Percentiles rank a stretch among this genome's conserved stretches.
Conservation (phyloP, 37 sponge, comb jelly and placozoan species). For the Petrosia ficiformis region DNA sequence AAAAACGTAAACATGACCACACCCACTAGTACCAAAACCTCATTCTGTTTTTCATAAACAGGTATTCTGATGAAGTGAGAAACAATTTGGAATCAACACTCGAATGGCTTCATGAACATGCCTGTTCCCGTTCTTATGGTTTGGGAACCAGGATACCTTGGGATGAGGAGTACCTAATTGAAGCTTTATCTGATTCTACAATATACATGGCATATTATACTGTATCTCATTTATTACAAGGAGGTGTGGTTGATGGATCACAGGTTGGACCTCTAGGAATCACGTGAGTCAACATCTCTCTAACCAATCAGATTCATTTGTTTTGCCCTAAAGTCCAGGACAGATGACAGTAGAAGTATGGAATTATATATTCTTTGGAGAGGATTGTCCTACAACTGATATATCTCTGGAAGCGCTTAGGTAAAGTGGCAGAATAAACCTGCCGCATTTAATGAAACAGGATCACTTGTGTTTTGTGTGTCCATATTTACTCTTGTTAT, state of each 20-base stretch:
- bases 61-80: conserved; percentile 87
- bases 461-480: too few relatives aligned
- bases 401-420: conserved; percentile 21
- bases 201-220: conserved; percentile 99
- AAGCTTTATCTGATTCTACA: conserved; percentile 97
- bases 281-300: too few relatives aligned
- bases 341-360: conserved; percentile 75
- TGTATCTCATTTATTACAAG: conserved; percentile 91
- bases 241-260: conserved; percentile 87
- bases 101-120: conserved; percentile 92
- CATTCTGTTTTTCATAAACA: too few relatives aligned
- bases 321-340: conserved; percentile 39
- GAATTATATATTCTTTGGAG: conserved; percentile 76
- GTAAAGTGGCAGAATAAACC: background rate
- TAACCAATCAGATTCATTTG: too few relatives aligned
- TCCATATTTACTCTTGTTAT: too few relatives aligned
- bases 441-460: background rate
- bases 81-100: conserved; percentile 87
- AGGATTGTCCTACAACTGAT: conserved; percentile 27
- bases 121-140: conserved; percentile 96
- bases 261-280: conserved; percentile 74
- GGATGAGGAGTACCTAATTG: conserved; percentile 93
- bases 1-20: conserved; percentile 63
- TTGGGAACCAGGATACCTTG: conserved; percentile 95
- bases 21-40: background rate